Evolutionary conservation across 2,888 invertebrate genomes (phyloP).

Genomic region (Pardosa pseudoannulata): DNA sequence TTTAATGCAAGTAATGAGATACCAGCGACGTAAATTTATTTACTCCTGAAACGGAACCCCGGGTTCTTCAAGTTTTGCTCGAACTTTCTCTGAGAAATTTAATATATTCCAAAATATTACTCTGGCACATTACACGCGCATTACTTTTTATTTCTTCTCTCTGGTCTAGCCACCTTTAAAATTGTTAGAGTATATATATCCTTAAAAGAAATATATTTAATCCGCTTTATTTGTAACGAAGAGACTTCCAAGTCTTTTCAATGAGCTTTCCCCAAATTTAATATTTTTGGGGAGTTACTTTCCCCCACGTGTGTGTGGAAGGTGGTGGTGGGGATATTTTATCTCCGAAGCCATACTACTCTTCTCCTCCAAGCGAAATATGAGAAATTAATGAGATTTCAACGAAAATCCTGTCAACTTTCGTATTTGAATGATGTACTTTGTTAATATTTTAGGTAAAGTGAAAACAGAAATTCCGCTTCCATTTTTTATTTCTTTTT

Average conservation of each 20-base stretch:
- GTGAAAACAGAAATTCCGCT: not conserved
- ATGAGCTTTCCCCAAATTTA: not conserved
- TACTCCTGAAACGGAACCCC: too few relatives aligned
- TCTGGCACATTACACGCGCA: too few relatives aligned
- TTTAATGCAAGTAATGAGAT: too few relatives aligned
- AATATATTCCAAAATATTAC: not conserved
- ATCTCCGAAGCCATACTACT: not conserved
- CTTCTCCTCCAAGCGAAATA: not conserved
- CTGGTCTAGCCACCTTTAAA: not conserved
- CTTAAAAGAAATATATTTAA: not conserved
- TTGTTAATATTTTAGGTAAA: not conserved
- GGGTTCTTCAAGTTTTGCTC: too few relatives aligned
- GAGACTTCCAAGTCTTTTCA: not conserved
- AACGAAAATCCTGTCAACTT: not conserved
- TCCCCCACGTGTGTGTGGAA: too few relatives aligned
- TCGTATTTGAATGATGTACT: constrained; percentile 2
- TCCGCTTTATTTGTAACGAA: not conserved
- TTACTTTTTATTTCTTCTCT: not conserved
- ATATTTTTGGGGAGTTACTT: not conserved
- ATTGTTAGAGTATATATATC: not conserved
- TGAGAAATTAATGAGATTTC: constrained; percentile 16
- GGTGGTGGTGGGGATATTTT: not conserved
- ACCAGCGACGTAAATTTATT: too few relatives aligned
- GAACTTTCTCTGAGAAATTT: too few relatives aligned
- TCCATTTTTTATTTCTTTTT: too few relatives aligned